These are phyloP conservation scores for Sogatella furcifera DNA, from an alignment of 1,140 invertebrate species.

Conservation along the genomic window DNA sequence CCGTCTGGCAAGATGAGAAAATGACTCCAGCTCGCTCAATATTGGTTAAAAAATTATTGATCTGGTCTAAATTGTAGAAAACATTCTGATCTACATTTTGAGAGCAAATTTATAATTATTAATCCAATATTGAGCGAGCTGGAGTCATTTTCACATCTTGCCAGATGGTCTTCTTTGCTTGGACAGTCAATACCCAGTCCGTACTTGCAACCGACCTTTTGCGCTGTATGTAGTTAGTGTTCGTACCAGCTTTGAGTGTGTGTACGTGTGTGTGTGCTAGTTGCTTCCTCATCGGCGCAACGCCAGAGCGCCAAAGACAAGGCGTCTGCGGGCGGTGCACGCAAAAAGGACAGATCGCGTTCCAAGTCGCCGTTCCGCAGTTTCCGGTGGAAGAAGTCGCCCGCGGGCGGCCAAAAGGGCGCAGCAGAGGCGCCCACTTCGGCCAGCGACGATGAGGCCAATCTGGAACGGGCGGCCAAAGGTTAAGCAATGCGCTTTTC, in stretches of 20 bases:
- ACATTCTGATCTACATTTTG: no score
- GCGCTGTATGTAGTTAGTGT: constrained; percentile 1
- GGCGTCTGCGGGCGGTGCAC: not conserved
- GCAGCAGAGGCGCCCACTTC: constrained; percentile 35
- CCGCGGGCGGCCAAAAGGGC: not conserved
- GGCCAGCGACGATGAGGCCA: constrained; percentile 69
- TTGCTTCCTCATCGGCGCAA: not conserved
- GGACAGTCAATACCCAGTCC: no score
- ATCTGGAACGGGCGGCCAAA: constrained; percentile 35
- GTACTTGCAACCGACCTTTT: no score
- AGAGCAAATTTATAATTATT: no score
- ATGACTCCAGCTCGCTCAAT: no score
- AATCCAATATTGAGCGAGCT: no score
- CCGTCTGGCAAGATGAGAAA: no score
- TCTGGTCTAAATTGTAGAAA: no score
- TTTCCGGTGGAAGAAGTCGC: constrained; percentile 74
- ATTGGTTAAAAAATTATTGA: no score
- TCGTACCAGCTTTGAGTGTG: constrained; percentile 1
- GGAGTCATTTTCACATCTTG: no score
- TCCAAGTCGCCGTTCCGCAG: constrained; percentile 86
- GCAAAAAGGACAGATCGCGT: constrained; percentile 62
- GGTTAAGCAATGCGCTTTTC: constrained; percentile 24
- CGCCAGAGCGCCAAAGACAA: constrained; percentile 16
- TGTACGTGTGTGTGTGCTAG: not conserved
- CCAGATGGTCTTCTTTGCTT: no score